Evolutionary conservation across 2,888 invertebrate genomes (phyloP).

Genomic region (Tanypteryx hageni): DNA sequence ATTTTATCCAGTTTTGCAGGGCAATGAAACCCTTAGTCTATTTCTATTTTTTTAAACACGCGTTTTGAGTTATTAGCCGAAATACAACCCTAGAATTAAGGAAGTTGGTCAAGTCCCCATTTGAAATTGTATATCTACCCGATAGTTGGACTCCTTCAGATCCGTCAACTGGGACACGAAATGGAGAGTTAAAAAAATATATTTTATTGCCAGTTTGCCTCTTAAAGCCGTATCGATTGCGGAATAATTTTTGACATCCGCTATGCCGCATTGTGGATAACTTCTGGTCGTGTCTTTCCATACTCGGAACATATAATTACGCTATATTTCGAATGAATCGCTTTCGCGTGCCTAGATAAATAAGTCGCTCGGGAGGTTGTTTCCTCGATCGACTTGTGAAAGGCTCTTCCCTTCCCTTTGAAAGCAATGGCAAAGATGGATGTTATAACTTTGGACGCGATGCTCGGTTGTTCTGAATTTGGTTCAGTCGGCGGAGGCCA

Average conservation of each 20-base stretch:
- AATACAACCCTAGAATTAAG: neutral
- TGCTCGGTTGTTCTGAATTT: too few species aligned
- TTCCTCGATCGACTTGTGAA: neutral
- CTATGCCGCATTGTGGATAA: neutral
- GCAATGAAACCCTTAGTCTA: neutral
- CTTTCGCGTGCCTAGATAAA: neutral
- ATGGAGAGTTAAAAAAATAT: constrained; percentile 33
- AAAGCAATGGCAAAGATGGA: neutral
- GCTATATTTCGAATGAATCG: neutral
- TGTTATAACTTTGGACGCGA: too few species aligned
- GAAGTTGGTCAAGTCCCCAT: too few species aligned
- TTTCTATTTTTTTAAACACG: neutral
- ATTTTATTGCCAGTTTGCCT: constrained; percentile 18
- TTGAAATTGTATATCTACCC: too few species aligned
- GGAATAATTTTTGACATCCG: neutral
- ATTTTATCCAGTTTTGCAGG: neutral
- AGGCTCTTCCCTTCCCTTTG: neutral
- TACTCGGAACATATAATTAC: neutral
- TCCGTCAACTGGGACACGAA: constrained; percentile 29
- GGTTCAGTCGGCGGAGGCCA: too few species aligned
- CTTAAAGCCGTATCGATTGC: constrained; percentile 26
- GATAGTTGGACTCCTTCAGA: neutral
- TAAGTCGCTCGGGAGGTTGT: neutral
- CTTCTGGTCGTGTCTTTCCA: neutral
- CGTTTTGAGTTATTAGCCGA: neutral